These are phyloP conservation scores for Hydriomena furcata DNA, from an alignment of 2,888 invertebrate species.

Conservation along the genomic window DNA sequence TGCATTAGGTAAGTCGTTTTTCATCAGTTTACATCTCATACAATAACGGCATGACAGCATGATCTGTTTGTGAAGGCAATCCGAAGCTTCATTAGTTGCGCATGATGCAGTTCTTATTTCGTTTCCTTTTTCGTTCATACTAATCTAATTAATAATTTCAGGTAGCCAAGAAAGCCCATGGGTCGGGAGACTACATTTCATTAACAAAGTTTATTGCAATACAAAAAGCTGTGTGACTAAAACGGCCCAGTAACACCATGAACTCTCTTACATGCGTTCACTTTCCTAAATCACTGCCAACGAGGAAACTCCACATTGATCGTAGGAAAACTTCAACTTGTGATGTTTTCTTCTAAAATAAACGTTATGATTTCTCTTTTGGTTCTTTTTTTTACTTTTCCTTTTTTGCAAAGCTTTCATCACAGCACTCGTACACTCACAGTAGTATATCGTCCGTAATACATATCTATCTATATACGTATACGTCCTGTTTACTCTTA, in stretches of 20 bases:
- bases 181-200: slow-evolving; percentile 79
- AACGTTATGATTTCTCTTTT: slow-evolving; percentile 69
- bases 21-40: slow-evolving; percentile 35
- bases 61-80: slow-evolving; percentile 39
- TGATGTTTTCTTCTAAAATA: slow-evolving; percentile 58
- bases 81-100: slow-evolving; percentile 60
- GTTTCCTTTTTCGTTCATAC: slow-evolving; percentile 71
- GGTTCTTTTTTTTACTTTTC: slow-evolving; percentile 71
- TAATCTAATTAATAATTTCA: slow-evolving; percentile 83
- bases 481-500: slow-evolving; percentile 41
- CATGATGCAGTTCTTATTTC: slow-evolving; percentile 61
- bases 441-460: slow-evolving; percentile 64
- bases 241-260: slow-evolving; percentile 61
- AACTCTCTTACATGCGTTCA: slow-evolving; percentile 47
- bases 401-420: slow-evolving; percentile 78
- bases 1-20: slow-evolving; percentile 62
- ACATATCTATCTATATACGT: slow-evolving; percentile 50
- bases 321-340: slow-evolving; percentile 31
- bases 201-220: slow-evolving; percentile 67
- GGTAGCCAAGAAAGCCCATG: slow-evolving; percentile 80
- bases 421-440: slow-evolving; percentile 82
- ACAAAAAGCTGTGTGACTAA: slow-evolving; percentile 65
- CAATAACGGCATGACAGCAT: slow-evolving; percentile 66
- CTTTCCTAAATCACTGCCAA: slow-evolving; percentile 34
- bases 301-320: slow-evolving; percentile 29